Evolutionary conservation across 2,797 vertebrate species (phyloP).

Genomic region (Falco berigora): DNA sequence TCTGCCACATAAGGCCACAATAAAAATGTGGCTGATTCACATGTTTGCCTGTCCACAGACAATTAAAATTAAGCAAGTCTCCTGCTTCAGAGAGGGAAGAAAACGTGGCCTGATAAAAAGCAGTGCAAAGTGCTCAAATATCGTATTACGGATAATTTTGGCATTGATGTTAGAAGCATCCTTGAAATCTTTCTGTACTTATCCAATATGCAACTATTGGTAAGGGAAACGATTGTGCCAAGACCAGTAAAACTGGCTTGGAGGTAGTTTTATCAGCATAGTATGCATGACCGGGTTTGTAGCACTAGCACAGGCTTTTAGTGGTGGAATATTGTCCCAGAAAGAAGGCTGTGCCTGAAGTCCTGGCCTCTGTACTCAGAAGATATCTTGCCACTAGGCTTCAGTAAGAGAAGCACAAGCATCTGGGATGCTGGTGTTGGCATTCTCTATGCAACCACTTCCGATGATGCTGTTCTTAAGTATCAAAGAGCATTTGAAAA

Average conservation of each 20-base stretch:
- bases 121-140: neutral
- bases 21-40: neutral
- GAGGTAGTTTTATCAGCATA: neutral
- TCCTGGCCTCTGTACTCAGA: neutral
- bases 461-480: neutral
- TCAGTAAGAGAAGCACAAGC: neutral
- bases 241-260: neutral
- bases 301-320: neutral
- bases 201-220: neutral
- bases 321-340: neutral
- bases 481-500: neutral
- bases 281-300: neutral
- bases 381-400: neutral
- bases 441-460: neutral
- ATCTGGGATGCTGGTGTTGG: neutral
- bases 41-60: neutral
- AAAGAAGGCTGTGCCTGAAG: neutral
- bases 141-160: neutral
- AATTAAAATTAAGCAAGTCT: neutral
- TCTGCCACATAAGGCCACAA: neutral
- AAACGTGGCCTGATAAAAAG: neutral
- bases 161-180: neutral
- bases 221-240: neutral
- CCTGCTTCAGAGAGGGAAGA: neutral
- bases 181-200: neutral